phyloP scores from a whole-genome alignment of 2,113 vertebrate species.

The Poeciliopsis retropinna region DNA sequence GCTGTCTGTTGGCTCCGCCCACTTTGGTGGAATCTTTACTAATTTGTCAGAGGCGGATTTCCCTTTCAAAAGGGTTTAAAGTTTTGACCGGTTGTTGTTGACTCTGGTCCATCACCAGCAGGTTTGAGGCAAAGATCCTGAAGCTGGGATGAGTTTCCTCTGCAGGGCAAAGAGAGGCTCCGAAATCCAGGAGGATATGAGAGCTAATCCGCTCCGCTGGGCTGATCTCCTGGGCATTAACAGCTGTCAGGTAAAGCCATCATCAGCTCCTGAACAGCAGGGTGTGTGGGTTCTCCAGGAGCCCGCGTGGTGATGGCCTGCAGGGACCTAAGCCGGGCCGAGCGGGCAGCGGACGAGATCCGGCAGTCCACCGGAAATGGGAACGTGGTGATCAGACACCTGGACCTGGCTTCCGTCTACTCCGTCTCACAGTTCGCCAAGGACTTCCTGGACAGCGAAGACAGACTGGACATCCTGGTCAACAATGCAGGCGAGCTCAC shows the following conservation, averaged over 20 bases:
- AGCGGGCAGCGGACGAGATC: slow-evolving; percentile 66
- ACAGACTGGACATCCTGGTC: slow-evolving; percentile 78
- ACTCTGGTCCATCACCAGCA: too few species aligned
- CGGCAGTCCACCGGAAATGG: slow-evolving; percentile 69
- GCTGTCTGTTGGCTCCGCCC: too few species aligned
- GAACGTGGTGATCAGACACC: slow-evolving; percentile 74
- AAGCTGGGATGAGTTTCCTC: too few species aligned
- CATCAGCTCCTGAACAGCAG: background rate
- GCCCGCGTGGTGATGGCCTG: slow-evolving; percentile 81
- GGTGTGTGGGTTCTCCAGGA: slow-evolving; percentile 38
- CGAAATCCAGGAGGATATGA: too few species aligned
- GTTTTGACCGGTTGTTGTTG: too few species aligned
- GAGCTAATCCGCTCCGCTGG: background rate
- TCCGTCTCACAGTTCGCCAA: slow-evolving; percentile 74
- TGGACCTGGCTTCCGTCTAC: slow-evolving; percentile 74
- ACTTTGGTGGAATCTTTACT: too few species aligned
- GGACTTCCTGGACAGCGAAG: slow-evolving; percentile 73
- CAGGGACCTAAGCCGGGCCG: slow-evolving; percentile 73
- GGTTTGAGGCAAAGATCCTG: too few species aligned
- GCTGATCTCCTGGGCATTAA: background rate
- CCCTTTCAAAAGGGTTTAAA: too few species aligned
- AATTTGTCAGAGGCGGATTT: too few species aligned
- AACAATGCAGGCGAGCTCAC: slow-evolving; percentile 76
- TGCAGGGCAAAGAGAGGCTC: too few species aligned
- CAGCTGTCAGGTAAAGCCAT: background rate